Base-by-base conservation (phyloP, 2,797 vertebrate genomes). In the Microhierax caerulescens region DNA sequence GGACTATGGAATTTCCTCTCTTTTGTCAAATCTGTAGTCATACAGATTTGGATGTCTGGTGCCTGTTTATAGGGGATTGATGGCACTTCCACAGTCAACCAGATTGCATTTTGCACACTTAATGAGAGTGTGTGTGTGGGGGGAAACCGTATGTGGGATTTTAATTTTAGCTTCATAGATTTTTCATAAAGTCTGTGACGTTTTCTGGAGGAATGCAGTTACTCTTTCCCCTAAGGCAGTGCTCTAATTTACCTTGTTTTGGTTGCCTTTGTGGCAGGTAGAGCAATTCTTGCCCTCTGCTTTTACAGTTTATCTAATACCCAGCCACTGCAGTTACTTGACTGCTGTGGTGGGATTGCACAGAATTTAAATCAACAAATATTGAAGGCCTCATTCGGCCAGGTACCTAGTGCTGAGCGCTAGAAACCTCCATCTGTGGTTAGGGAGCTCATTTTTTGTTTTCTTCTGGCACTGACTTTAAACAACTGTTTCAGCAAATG, bases 201-300 rank as follows among this genome's bases (percentile, higher is more conserved):
- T 48, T 74, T 83, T 70, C 64, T 85, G 85, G 61, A 65, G 37
- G 61, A 50, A 69, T 12, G 59, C 41, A 79, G 59, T 90, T 81
- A 5, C 37, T 75, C 43, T 68, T 81, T 85, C 50, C 92, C 77
- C 50, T 10, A 11, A 65, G 84, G 59, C 91, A 79, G 24, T 73
- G 86, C 92, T 94, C 90, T 90, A 68, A 86, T 87, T 95, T 79
- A 36, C 36, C 18, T 90, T 73, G 39, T 12, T 91, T 91, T 76
- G 86, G 47, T 87, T 86, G 51, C 74, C 41, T 84, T 79, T 18
- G 5, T 89, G 88, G 83, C 88, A 94, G 80, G 73, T 84, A 64
- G 76, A 95, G 82, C 75, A 90, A 54, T 90, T 93, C 59, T 39
- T 89, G 70, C 83, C 53, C 70, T 84, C 65, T 90, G 86, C 65